Base-by-base conservation (phyloP, 1,140 invertebrate genomes). In the Caenorhabditis latens region DNA sequence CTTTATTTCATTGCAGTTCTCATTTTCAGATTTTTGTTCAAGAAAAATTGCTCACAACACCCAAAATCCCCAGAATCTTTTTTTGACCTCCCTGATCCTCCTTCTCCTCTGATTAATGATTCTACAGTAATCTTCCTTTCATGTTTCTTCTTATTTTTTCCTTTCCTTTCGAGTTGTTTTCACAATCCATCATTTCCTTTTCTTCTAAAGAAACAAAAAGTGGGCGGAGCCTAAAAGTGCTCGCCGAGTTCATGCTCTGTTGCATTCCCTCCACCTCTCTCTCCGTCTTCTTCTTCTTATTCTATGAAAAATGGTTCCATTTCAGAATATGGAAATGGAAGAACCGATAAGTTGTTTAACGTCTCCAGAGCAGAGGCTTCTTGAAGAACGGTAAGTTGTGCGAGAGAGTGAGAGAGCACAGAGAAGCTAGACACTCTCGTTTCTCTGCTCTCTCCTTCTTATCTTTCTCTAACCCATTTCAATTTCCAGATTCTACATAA, bases 341-440 rank as follows among this genome's bases (percentile, higher is more conserved):
- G 71, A 79, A n/a, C 71, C 71, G 19, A 79, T 50, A 50, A 79
- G 71, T 79, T 79, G 71, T 50, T 50, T 79, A n/a, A 79, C 71
- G 46, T 79, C 71, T 50, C 71, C 71, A 21, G 71, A 79, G 46
- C 71, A 79, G n/a, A 16, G 71, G 24, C n/a, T 79, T 13, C 3
- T 79, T 4, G 71, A 79, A 46, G 71, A 79, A 24, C n/a, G 71
- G 71, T 79, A 3, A 24, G 71, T 4, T 48, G 4, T 67, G 21
- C 8, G 9, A n/a, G 21, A 24, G 32, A 42, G 24, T 9, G 61
- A 2, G 63, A 21, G 32, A 32, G 11, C 11, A 9, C 63, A 67
- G 63, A 67, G 63, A 42, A 67, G 19, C 19, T 14, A n/a, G 57
- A n/a, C 16, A 9, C 13, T 61, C 19, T 61, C 2, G 57, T 24